Evolutionary conservation across 2,888 invertebrate species (phyloP).

Genomic region (Liopterus haemorrhoidalis): DNA sequence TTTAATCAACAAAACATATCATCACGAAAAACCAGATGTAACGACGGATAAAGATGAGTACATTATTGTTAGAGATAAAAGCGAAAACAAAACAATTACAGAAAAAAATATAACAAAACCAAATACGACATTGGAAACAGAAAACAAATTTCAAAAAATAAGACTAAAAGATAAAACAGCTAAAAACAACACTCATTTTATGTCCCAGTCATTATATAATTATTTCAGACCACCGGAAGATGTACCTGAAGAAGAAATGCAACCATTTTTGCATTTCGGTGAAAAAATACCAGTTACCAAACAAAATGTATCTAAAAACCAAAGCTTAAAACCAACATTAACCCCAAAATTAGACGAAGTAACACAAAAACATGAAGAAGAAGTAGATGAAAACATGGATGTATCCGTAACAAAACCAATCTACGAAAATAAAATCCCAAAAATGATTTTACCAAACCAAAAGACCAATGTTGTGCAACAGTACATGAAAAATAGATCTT

Average conservation of each 20-base stretch:
- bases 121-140: constrained; percentile 27
- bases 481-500: constrained; percentile 37
- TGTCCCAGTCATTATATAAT: constrained; percentile 59
- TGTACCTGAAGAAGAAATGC: constrained; percentile 59
- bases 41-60: constrained; percentile 38
- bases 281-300: constrained; percentile 54
- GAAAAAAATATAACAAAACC: constrained; percentile 34
- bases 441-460: constrained; percentile 50
- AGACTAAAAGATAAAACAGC: constrained; percentile 41
- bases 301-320: constrained; percentile 34
- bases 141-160: constrained; percentile 5
- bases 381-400: constrained; percentile 54
- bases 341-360: constrained; percentile 42
- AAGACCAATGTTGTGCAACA: constrained; percentile 49
- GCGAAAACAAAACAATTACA: constrained; percentile 36
- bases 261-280: constrained; percentile 65
- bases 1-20: constrained; percentile 17
- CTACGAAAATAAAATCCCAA: constrained; percentile 50
- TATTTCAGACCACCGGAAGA: constrained; percentile 60
- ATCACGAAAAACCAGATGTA: constrained; percentile 10
- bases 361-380: constrained; percentile 52
- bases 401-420: constrained; percentile 54
- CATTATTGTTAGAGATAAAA: constrained; percentile 36
- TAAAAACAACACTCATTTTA: constrained; percentile 51
- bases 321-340: too few species aligned